Percentiles rank a stretch among this genome's conserved stretches.
Evolutionary conservation across 2,113 vertebrate genomes (phyloP).

Genomic region (Forbesichthys agassizii): DNA sequence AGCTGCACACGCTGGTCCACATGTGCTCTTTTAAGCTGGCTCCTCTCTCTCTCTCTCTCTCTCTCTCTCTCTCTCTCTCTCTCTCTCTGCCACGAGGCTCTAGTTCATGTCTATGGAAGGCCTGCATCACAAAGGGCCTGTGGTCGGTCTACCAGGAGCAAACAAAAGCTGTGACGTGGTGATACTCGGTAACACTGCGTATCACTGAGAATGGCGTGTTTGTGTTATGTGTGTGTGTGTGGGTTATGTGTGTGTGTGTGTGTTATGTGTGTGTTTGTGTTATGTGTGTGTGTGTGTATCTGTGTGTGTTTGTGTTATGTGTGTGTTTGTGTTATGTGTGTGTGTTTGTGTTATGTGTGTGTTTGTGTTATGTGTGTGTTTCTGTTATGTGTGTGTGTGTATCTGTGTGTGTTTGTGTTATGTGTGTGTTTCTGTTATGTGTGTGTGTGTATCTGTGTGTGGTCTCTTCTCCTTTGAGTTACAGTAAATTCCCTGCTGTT

Average conservation of each 20-base stretch:
- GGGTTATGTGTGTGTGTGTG: too few relatives aligned
- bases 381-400: too few relatives aligned
- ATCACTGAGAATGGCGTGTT: not conserved
- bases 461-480: conserved; percentile 16
- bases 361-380: too few relatives aligned
- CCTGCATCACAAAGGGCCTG: conserved; percentile 38
- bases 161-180: conserved; percentile 36
- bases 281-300: not conserved
- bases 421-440: not conserved
- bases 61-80: conserved; percentile 19
- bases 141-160: conserved; percentile 20
- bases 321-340: not conserved
- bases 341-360: not conserved
- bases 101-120: conserved; percentile 32
- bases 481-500: conserved; percentile 5
- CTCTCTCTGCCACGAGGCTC: conserved; percentile 33
- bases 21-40: too few relatives aligned
- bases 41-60: not conserved
- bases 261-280: not conserved
- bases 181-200: conserved; percentile 18
- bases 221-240: too few relatives aligned
- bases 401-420: too few relatives aligned
- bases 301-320: not conserved
- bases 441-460: not conserved
- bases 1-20: conserved; percentile 30